Percentiles rank a stretch among this genome's conserved stretches.
These are phyloP conservation scores for Sebastes umbrosus DNA, from an alignment of 2,797 vertebrate species.

Conservation along the genomic window DNA sequence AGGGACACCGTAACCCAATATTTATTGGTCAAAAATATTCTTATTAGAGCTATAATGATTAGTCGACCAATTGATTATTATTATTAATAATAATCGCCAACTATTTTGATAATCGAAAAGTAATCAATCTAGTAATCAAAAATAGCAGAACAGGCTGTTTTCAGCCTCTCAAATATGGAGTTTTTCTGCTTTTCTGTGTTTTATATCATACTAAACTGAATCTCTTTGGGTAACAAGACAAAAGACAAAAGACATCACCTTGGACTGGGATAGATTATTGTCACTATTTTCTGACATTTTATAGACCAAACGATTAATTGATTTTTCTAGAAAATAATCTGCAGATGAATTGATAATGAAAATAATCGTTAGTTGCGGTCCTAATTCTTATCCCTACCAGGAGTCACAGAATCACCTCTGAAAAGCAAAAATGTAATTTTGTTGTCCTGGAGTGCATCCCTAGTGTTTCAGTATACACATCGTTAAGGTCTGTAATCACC, in stretches of 20 bases:
- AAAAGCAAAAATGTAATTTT: background rate
- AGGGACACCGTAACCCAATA: background rate
- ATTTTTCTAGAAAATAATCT: background rate
- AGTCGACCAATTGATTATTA: too few species aligned
- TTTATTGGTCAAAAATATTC: background rate
- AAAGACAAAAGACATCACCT: background rate
- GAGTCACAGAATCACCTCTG: background rate
- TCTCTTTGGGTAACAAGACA: background rate
- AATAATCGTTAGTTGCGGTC: background rate
- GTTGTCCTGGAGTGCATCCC: background rate
- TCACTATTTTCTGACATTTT: too few species aligned
- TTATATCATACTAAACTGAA: background rate
- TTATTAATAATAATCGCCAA: too few species aligned
- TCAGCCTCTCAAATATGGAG: background rate
- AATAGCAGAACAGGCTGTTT: background rate
- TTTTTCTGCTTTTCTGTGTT: background rate
- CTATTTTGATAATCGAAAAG: too few species aligned
- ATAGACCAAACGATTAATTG: too few species aligned
- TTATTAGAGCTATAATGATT: too few species aligned
- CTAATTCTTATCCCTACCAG: background rate
- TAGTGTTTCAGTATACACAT: background rate
- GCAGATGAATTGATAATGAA: background rate
- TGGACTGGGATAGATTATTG: background rate
- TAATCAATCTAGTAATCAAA: background rate
- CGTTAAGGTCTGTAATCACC: slow-evolving; percentile 75